Base-by-base conservation (phyloP, 2,113 vertebrate genomes). In the Marmota monax region DNA sequence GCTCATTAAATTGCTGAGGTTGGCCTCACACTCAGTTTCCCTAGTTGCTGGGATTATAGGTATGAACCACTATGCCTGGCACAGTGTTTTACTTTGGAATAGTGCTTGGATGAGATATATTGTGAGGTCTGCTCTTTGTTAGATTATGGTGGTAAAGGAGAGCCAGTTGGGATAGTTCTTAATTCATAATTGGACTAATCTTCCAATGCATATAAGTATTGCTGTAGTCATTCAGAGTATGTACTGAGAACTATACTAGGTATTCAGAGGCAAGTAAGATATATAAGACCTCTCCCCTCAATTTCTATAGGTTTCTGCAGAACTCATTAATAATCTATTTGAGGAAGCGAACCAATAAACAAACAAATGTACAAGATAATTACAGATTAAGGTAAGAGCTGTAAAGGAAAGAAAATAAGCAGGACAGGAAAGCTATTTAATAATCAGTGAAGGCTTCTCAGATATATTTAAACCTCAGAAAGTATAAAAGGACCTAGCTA, bases 341-440 rank as follows among this genome's bases (percentile, higher is more conserved):
- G 53, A 95, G 73, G 32, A 85, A 82, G 86, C 83, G 56, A 91
- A 91, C 39, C 39, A 94, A 69, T 13, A 80, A 79, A 51, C 32
- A 88, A 94, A 91, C 84, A 82, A 79, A 86, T 83, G 58, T 89
- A 88, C 13, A 20, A 27, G 51, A 45, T 56, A 89, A 95, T 95
- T 96, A 93, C 25, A 95, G 70, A 63, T 86, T 96, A 92, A 11
- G 14, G 20, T 42, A 92, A 95, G 39, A 90, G 61, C 29, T 80
- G 32, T 45, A 79, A 95, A 74, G 73, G 78, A 86, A n/a, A 92
- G 63, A 79, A 93, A 96, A 90, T 48, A 95, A 77, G 87, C 42
- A 84, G 72, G 78, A 37, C 48, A 90, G 22, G 74, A 67, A 98
- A 79, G 94, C 45, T 80, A 96, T 58, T 93, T 67, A 77, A 90